Evolutionary conservation across 2,888 invertebrate genomes (phyloP).

Genomic region (Rhamphomyia laevipes): DNA sequence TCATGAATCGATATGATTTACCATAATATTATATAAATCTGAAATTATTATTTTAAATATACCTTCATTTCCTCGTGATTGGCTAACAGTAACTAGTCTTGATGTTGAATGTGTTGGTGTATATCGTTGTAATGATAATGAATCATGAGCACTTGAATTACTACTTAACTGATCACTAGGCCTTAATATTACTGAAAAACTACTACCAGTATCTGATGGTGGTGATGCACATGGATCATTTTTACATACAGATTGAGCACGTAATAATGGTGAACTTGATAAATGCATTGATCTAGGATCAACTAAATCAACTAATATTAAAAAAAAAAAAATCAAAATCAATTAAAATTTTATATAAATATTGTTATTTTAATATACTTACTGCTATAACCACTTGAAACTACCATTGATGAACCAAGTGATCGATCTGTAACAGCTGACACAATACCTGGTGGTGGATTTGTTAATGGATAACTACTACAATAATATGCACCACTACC

Average conservation of each 20-base stretch:
- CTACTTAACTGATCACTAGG: constrained; percentile 22
- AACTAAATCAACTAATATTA: constrained; percentile 32
- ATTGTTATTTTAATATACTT: constrained; percentile 38
- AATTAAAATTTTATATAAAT: background rate
- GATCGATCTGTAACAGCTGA: constrained; percentile 22
- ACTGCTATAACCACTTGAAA: constrained; percentile 70
- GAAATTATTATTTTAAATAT: background rate
- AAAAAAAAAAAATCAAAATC: background rate
- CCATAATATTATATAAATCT: too few relatives aligned
- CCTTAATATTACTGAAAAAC: constrained; percentile 33
- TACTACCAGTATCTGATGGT: constrained; percentile 21
- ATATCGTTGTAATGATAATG: constrained; percentile 28
- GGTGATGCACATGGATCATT: constrained; percentile 31
- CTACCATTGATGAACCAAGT: constrained; percentile 46
- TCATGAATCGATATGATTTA: too few relatives aligned
- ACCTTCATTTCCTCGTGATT: constrained; percentile 32
- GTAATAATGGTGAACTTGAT: constrained; percentile 28
- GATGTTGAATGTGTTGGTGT: constrained; percentile 26
- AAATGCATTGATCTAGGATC: constrained; percentile 36
- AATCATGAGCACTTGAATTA: constrained; percentile 17
- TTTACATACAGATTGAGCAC: constrained; percentile 26
- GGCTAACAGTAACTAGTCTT: constrained; percentile 23
- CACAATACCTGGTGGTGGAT: constrained; percentile 36
- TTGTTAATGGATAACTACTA: constrained; percentile 65
- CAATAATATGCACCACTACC: constrained; percentile 53